Conservation (phyloP, 2,113 vertebrate species). For the Martes martes region DNA sequence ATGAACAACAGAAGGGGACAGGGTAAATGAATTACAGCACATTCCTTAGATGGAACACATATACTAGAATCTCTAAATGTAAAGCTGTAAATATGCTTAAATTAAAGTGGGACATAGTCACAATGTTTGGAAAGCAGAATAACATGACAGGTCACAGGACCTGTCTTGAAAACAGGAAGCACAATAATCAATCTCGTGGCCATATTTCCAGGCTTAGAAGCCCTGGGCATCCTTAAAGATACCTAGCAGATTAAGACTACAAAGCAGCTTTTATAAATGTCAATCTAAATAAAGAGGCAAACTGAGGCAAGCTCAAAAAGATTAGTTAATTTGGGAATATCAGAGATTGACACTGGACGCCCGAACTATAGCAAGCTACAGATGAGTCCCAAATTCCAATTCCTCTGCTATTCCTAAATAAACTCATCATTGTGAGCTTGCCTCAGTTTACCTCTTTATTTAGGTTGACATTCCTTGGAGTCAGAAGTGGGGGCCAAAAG, state of each 20-base stretch:
- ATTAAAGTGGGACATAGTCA: background rate
- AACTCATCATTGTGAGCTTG: background rate
- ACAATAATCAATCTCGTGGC: background rate
- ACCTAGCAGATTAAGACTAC: background rate
- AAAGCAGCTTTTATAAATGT: background rate
- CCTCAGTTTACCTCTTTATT: background rate
- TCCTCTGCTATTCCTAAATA: background rate
- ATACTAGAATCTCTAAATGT: background rate
- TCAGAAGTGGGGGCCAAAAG: background rate
- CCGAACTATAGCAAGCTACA: background rate
- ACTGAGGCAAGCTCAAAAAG: background rate
- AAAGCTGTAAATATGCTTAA: background rate
- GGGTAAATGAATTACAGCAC: background rate
- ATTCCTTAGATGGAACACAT: background rate
- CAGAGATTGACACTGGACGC: background rate
- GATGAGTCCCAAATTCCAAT: background rate
- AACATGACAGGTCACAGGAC: background rate
- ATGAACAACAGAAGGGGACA: background rate
- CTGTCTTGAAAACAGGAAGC: background rate
- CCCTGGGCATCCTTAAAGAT: background rate
- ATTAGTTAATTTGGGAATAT: background rate
- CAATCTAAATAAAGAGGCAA: background rate
- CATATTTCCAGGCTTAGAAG: background rate
- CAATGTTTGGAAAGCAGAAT: slow-evolving; percentile 14
- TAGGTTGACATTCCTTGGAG: background rate